Base-by-base conservation (phyloP, 2,797 vertebrate genomes). In the Muraenolepis orangiensis region DNA sequence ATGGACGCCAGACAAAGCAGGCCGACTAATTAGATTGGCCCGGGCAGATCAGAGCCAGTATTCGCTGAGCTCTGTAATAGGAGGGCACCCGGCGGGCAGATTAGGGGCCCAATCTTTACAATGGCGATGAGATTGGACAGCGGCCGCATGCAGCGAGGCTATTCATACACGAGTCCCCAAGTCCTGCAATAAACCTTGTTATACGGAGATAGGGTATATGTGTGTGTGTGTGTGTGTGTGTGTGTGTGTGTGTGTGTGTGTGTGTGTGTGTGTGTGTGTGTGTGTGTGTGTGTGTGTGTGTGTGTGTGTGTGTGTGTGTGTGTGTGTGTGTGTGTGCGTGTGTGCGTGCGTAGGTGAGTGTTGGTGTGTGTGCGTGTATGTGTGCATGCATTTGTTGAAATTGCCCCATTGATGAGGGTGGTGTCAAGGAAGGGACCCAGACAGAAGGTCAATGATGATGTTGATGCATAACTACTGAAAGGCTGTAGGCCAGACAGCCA, bases 401-500 rank as follows among this genome's bases (percentile, higher is more conserved):
- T 72, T 76, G 42, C 76, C 69, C 76, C 66, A 81, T 74, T 88
- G 74, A 77, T 12, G n/a, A 40, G 67, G 71, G 76, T 78, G 34
- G 7, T 61, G 76, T 79, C 32, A 76, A 69, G 74, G 29, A 72
- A 71, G 80, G 85, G 61, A 80, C 30, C 40, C 68, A 78, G 78
- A 88, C 74, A 23, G 18, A 67, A 84, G 85, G 86, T 89, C 89
- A 87, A 88, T 88, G 81, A 81, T n/a, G n/a, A n/a, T n/a, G n/a
- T n/a, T n/a, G n/a, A n/a, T 71, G 82, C 80, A 82, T 82, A 83
- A 85, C 82, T n/a, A n/a, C n/a, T n/a, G n/a, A n/a, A n/a, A n/a
- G n/a, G n/a, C n/a, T n/a, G n/a, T n/a, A n/a, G n/a, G n/a, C n/a
- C n/a, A n/a, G n/a, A n/a, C n/a, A n/a, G n/a, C n/a, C n/a, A n/a